Conservation (phyloP, 2,888 invertebrate species). For the Stratiomys singularior region DNA sequence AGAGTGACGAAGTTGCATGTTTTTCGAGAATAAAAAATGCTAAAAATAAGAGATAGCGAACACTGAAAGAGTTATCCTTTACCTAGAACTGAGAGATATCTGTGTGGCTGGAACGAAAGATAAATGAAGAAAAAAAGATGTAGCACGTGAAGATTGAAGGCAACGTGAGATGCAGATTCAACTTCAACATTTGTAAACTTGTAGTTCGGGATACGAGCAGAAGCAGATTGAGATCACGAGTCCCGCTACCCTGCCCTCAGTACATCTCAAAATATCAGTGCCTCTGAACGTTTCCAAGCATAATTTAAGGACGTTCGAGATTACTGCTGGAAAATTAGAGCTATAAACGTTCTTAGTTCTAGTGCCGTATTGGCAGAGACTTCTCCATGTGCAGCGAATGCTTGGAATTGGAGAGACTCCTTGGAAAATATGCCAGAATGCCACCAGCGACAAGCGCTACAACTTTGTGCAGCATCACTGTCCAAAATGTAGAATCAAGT, state of each 20-base stretch:
- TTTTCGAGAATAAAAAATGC: slow-evolving; percentile 31
- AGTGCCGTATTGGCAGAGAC: no score
- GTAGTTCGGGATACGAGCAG: slow-evolving; percentile 37
- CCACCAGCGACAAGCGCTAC: no score
- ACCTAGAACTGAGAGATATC: slow-evolving; percentile 19
- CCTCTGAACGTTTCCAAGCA: background rate
- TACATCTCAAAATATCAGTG: background rate
- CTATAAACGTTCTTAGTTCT: no score
- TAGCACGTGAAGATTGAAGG: slow-evolving; percentile 44
- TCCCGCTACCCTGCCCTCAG: background rate
- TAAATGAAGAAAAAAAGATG: slow-evolving; percentile 36
- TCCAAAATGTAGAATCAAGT: background rate
- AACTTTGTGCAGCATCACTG: background rate
- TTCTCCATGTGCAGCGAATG: no score
- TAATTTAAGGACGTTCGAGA: background rate
- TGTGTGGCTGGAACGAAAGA: slow-evolving; percentile 11
- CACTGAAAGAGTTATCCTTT: slow-evolving; percentile 36
- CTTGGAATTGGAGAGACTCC: no score
- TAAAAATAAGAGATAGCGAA: slow-evolving; percentile 22
- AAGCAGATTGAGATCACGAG: slow-evolving; percentile 42
- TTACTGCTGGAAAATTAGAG: background rate
- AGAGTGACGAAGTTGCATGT: slow-evolving; percentile 45
- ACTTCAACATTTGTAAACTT: slow-evolving; percentile 43
- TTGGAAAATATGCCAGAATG: no score
- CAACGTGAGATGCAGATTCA: slow-evolving; percentile 44